phyloP scores from a whole-genome alignment of 2,888 invertebrate genomes.

The Nebria salina region DNA sequence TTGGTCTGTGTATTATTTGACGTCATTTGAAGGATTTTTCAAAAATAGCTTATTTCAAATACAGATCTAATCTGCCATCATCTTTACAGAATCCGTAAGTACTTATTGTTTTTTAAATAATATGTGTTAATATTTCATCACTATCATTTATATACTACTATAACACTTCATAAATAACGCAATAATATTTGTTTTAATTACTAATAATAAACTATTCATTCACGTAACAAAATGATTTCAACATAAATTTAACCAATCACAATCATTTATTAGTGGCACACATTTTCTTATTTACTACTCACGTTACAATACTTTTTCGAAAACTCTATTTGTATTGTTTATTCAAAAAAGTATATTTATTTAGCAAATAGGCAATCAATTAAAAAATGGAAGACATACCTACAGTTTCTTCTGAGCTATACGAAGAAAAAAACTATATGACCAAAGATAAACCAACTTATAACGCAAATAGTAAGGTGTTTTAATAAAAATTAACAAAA shows the following conservation, averaged over 20 bases:
- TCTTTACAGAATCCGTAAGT: slow-evolving; percentile 23
- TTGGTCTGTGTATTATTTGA: slow-evolving; percentile 63
- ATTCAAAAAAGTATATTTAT: not conserved
- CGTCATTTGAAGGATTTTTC: slow-evolving; percentile 38
- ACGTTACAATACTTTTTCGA: not conserved
- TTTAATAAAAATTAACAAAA: slow-evolving; percentile 18
- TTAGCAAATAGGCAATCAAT: not conserved
- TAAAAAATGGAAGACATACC: slow-evolving; percentile 1
- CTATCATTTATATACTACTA: not conserved
- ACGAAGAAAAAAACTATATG: slow-evolving; percentile 73
- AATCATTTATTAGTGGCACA: not conserved
- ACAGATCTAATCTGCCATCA: slow-evolving; percentile 22
- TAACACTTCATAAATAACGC: not conserved
- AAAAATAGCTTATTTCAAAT: slow-evolving; percentile 38
- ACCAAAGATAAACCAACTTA: slow-evolving; percentile 60
- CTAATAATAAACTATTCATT: not conserved
- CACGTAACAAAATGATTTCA: not conserved
- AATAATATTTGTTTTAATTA: not conserved
- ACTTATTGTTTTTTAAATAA: slow-evolving; percentile 20
- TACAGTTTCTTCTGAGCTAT: slow-evolving; percentile 77
- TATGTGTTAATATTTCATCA: not conserved
- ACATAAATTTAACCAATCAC: slow-evolving; percentile 4
- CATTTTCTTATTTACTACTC: not conserved
- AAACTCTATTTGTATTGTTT: too few relatives aligned
- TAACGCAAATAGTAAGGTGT: slow-evolving; percentile 59